Evolutionary conservation across 2,888 invertebrate species (phyloP).

Genomic region (Drosophila meridionalis): DNA sequence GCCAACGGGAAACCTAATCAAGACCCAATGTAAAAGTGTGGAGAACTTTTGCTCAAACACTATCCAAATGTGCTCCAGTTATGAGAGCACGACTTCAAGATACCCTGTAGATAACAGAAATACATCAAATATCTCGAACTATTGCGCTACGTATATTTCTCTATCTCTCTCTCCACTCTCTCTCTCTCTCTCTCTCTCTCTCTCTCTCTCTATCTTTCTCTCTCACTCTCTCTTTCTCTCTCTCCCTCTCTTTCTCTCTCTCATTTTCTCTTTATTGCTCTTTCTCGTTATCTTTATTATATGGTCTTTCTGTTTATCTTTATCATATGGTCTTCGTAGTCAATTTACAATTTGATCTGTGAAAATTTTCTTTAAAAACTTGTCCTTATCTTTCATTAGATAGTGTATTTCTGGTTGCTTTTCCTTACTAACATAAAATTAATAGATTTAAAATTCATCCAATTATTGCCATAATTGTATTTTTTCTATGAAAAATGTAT

Average conservation of each 20-base stretch:
- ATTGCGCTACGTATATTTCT: not conserved
- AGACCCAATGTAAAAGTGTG: conserved; percentile 27
- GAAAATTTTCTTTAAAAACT: no score
- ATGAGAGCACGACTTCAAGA: not conserved
- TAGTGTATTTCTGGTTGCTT: no score
- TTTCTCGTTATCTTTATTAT: no score
- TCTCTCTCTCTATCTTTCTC: not conserved
- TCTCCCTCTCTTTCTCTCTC: not conserved
- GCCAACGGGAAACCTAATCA: conserved; percentile 26
- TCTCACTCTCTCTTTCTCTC: not conserved
- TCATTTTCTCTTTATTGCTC: not conserved
- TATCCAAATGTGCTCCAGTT: conserved; percentile 20
- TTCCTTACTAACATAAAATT: no score
- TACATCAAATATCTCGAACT: not conserved
- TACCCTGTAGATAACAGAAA: conserved; percentile 5
- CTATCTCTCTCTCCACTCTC: no score
- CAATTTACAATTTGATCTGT: no score
- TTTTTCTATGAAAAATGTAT: no score
- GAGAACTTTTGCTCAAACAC: conserved; percentile 14
- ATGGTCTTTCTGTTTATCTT: no score
- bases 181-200: not conserved
- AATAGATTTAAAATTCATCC: no score
- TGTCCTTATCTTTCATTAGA: no score
- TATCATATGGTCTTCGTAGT: no score
- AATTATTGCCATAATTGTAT: no score